phyloP scores from a whole-genome alignment of 1,140 invertebrate species.

The Zophobas atratus region DNA sequence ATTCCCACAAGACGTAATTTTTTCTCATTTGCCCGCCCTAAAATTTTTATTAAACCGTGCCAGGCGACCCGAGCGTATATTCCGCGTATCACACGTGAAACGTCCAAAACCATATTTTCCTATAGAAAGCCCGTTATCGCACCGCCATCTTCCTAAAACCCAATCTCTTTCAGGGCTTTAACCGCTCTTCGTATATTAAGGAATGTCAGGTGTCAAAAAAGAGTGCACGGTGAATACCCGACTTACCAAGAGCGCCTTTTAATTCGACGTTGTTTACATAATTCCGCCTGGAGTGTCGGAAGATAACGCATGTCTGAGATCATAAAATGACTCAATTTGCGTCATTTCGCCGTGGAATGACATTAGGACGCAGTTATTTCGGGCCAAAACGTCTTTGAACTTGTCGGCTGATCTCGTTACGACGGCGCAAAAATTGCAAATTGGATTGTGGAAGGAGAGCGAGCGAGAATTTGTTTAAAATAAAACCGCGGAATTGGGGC shows the following conservation, averaged over 20 bases:
- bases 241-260: conserved; percentile 12
- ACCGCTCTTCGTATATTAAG: neutral
- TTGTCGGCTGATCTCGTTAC: conserved; percentile 37
- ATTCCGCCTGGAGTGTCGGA: conserved; percentile 17
- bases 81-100: neutral
- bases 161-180: conserved; percentile 10
- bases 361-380: conserved; percentile 34
- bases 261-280: conserved; percentile 24
- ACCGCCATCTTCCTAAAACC: neutral
- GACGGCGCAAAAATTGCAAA: conserved; percentile 27
- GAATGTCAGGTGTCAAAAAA: neutral
- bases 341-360: conserved; percentile 18
- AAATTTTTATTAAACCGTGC: conserved; percentile 8
- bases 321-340: conserved; percentile 41
- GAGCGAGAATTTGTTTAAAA: conserved; percentile 31
- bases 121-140: neutral
- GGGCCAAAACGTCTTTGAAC: conserved; percentile 31
- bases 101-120: conserved; percentile 17
- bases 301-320: conserved; percentile 37
- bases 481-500: conserved; percentile 4
- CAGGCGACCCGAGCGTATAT: neutral
- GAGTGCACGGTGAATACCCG: neutral
- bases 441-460: conserved; percentile 15
- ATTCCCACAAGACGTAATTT: conserved; percentile 15
- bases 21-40: conserved; percentile 12